These are phyloP conservation scores for Choreutis nemorana DNA, from an alignment of 2,888 invertebrate species.

Conservation along the genomic window DNA sequence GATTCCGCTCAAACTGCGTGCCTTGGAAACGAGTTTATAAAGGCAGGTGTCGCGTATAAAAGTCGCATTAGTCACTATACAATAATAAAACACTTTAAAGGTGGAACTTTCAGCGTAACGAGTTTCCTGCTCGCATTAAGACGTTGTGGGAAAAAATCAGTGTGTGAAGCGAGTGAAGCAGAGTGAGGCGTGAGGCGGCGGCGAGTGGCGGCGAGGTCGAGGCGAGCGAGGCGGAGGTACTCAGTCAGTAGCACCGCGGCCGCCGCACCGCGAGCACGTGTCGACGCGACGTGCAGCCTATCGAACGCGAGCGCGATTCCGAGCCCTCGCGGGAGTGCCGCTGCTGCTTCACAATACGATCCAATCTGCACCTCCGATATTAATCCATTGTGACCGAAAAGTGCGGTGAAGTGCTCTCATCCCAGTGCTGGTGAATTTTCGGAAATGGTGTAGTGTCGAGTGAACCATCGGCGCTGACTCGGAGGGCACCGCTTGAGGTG, in stretches of 20 bases:
- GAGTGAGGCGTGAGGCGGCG: slow-evolving; percentile 7
- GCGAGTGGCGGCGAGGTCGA: slow-evolving; percentile 10
- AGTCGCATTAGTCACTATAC: slow-evolving; percentile 12
- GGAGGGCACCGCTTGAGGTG: slow-evolving; percentile 39
- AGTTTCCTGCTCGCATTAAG: slow-evolving; percentile 10
- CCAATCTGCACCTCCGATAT: slow-evolving; percentile 6
- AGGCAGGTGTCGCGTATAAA: slow-evolving; percentile 1
- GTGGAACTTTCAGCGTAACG: slow-evolving; percentile 16
- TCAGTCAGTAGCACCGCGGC: slow-evolving; percentile 40
- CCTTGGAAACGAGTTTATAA: slow-evolving; percentile 10
- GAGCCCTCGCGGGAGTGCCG: slow-evolving; percentile 5
- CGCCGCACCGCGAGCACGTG: slow-evolving; percentile 23
- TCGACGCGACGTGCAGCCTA: slow-evolving; percentile 1
- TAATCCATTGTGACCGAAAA: slow-evolving; percentile 11
- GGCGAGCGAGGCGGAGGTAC: slow-evolving; percentile 7
- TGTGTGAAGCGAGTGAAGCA: no score
- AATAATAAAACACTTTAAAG: slow-evolving; percentile 20
- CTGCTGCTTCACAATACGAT: slow-evolving; percentile 1
- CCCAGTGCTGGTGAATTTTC: slow-evolving; percentile 20
- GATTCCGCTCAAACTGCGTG: slow-evolving; percentile 11
- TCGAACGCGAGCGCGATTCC: slow-evolving; percentile 3
- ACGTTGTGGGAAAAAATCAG: not conserved
- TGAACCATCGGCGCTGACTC: slow-evolving; percentile 32
- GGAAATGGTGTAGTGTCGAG: slow-evolving; percentile 24
- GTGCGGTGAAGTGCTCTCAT: slow-evolving; percentile 23